Evolutionary conservation across 1,140 invertebrate species (phyloP).

Genomic region (Heterodera carotae): DNA sequence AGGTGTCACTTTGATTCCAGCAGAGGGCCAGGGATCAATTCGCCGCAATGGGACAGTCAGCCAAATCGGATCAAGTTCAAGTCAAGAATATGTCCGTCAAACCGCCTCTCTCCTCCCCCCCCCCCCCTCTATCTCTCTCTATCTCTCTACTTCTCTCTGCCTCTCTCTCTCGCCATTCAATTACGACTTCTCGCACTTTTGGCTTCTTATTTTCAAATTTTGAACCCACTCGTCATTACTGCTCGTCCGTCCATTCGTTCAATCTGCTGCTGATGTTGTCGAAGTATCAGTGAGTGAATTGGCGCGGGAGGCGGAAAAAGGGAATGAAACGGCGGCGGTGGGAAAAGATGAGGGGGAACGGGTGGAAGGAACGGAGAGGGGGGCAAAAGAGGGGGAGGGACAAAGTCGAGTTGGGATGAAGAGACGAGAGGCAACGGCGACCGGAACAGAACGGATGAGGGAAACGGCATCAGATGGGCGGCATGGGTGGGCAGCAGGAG

Average conservation of each 20-base stretch:
- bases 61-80: too few species aligned
- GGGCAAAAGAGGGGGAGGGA: background rate
- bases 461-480: too few species aligned
- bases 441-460: background rate
- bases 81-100: too few species aligned
- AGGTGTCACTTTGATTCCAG: too few species aligned
- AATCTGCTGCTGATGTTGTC: background rate
- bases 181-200: too few species aligned
- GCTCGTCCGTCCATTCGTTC: background rate
- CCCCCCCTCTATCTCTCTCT: too few species aligned
- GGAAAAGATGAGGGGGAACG: conserved; percentile 4
- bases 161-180: too few species aligned
- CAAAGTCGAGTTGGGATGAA: background rate
- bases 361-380: conserved; percentile 13
- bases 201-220: too few species aligned
- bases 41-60: too few species aligned
- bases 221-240: background rate
- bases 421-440: background rate
- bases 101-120: too few species aligned
- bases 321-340: conserved; percentile 2
- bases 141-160: too few species aligned
- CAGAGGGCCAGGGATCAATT: too few species aligned
- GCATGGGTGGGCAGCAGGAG: background rate
- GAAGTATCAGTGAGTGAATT: background rate
- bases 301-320: background rate